Base-by-base conservation (phyloP, 2,797 vertebrate genomes). In the Remorina albescens region DNA sequence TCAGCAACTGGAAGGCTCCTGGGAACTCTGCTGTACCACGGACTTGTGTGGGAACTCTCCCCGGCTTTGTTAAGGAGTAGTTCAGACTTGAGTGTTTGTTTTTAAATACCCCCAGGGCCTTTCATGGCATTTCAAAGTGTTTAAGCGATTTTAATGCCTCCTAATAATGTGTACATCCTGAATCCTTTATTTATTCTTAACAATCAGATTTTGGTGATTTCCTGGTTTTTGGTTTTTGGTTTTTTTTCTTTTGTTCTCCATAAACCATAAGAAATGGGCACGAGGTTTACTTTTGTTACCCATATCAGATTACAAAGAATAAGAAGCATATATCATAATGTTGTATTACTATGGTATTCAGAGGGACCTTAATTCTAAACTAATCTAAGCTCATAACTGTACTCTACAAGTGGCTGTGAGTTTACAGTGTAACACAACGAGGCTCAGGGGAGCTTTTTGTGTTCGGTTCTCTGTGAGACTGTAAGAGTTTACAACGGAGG, bases 61-160 rank as follows among this genome's bases (percentile, higher is more conserved):
- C 63, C 78, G 81, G 82, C 65, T 76, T 87, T 82, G 78, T 87
- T 80, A 19, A 67, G 79, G 54, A 79, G 64, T 67, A 46, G 49
- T 75, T 83, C 26, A 56, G 76, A 70, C 70, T 69, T 9, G 15
- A 74, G 59, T 77, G 81, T 85, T 80, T 79, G 71, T 83, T 86
- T 86, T 82, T 58, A 74, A 83, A 81, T 53, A 54, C 78, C 66
- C 80, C 74, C n/a, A 28, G 68, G 76, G 73, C 62, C 46, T 74
- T 68, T 71, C 21, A 70, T 41, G 64, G 68, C 55, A 47, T 67
- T 37, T 65, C 11, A 44, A 41, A 74, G 54, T 67, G 30, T 78
- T 70, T 37, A 37, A 67, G 41, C 62, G 61, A 63, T 77, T 64
- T 46, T 61, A 81, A 83, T 65, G 19, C 61, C 51, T 71, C 49